Percentiles rank a stretch among this genome's conserved stretches.
Conservation (phyloP, 2,113 vertebrate species). For the Pao palembangensis region DNA sequence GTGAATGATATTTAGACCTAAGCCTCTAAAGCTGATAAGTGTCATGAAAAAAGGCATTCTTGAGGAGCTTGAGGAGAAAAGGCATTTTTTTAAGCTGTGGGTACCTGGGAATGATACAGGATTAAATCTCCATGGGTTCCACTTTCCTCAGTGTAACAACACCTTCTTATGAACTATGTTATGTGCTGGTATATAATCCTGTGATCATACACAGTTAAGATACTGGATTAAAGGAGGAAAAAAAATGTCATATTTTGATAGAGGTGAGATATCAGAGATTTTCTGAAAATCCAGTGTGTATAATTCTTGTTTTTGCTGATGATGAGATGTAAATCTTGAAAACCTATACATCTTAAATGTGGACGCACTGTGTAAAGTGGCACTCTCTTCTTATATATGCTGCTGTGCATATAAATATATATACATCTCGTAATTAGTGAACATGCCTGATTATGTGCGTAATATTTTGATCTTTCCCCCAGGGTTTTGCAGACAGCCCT, state of each 20-base stretch:
- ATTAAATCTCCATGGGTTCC: slow-evolving; percentile 49
- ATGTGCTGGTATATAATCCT: slow-evolving; percentile 20
- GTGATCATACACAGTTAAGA: slow-evolving; percentile 13
- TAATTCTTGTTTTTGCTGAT: too few species aligned
- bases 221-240: neutral
- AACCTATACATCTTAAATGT: neutral
- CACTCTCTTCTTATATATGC: slow-evolving; percentile 7
- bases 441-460: slow-evolving; percentile 84
- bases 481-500: slow-evolving; percentile 97
- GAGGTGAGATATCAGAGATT: too few species aligned
- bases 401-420: slow-evolving; percentile 80
- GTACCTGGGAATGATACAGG: slow-evolving; percentile 52
- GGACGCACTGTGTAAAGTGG: neutral
- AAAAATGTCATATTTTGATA: too few species aligned
- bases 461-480: slow-evolving; percentile 86
- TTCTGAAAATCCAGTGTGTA: too few species aligned
- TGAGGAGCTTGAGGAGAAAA: slow-evolving; percentile 70
- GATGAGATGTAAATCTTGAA: too few species aligned
- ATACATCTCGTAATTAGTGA: slow-evolving; percentile 81
- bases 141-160: slow-evolving; percentile 24
- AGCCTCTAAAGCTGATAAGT: slow-evolving; percentile 75
- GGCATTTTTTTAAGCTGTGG: slow-evolving; percentile 65
- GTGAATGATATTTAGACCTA: slow-evolving; percentile 80
- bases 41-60: slow-evolving; percentile 74
- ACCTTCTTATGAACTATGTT: slow-evolving; percentile 14